phyloP scores from a whole-genome alignment of 2,797 vertebrate genomes.

The Otus scops region DNA sequence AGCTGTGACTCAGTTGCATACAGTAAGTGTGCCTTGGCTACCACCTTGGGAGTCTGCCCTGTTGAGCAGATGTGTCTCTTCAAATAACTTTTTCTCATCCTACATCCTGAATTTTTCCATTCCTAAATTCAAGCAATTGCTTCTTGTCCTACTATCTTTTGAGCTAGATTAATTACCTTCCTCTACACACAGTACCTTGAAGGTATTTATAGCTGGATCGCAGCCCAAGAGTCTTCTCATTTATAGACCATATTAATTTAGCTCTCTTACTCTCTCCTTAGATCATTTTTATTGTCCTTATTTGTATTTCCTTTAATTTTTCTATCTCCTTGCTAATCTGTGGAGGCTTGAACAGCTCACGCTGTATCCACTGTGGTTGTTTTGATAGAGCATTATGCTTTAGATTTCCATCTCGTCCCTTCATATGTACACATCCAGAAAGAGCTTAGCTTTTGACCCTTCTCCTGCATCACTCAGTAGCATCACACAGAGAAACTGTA shows the following conservation, averaged over 20 bases:
- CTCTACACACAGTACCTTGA: neutral
- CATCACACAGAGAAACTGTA: neutral
- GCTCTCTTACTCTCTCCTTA: neutral
- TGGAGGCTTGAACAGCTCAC: neutral
- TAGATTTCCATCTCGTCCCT: neutral
- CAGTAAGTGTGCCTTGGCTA: neutral
- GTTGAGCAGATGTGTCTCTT: neutral
- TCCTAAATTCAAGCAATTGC: neutral
- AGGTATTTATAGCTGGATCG: slow-evolving; percentile 55
- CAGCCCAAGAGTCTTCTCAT: slow-evolving; percentile 8
- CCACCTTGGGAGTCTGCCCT: neutral
- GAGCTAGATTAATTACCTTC: slow-evolving; percentile 32
- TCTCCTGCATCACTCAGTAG: neutral
- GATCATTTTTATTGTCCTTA: slow-evolving; percentile 25
- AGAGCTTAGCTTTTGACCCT: neutral
- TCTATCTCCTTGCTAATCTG: neutral
- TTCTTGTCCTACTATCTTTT: slow-evolving; percentile 1
- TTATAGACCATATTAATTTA: slow-evolving; percentile 36
- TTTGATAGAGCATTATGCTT: neutral
- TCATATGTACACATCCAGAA: neutral
- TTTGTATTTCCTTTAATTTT: slow-evolving; percentile 37
- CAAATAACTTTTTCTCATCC: neutral
- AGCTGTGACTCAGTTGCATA: neutral
- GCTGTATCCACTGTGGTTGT: neutral
- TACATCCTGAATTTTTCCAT: neutral